Conservation (phyloP, 23 tunicate genomes). For the Ascidia mentula region DNA sequence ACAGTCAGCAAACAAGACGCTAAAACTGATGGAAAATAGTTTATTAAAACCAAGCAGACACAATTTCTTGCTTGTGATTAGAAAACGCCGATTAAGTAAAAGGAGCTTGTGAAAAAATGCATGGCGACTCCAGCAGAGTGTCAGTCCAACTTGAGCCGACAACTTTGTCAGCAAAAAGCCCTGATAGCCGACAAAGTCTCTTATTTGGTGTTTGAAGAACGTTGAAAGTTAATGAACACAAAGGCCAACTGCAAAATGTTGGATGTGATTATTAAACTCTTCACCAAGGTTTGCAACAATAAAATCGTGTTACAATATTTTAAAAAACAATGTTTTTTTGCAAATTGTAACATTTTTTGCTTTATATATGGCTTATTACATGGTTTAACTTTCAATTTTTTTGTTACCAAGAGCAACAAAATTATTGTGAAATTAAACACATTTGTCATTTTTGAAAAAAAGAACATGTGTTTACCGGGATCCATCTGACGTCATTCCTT, state of each 20-base stretch:
- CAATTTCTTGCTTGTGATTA: no score
- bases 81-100: no score
- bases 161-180: background rate
- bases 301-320: background rate
- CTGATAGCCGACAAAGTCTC: background rate
- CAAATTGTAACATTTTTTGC: no score
- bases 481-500: background rate
- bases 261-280: background rate
- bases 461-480: background rate
- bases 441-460: no score
- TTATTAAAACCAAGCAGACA: no score
- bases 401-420: no score
- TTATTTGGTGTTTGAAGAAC: background rate
- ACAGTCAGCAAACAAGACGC: no score
- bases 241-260: background rate
- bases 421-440: no score
- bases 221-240: background rate
- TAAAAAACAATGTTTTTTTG: no score
- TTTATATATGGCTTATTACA: no score
- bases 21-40: no score
- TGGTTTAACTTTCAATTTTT: no score
- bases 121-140: background rate
- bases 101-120: background rate
- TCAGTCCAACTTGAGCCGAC: background rate
- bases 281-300: background rate